These are phyloP conservation scores for Drosophila pseudotalamancana DNA, from an alignment of 2,888 invertebrate genomes.

Conservation along the genomic window DNA sequence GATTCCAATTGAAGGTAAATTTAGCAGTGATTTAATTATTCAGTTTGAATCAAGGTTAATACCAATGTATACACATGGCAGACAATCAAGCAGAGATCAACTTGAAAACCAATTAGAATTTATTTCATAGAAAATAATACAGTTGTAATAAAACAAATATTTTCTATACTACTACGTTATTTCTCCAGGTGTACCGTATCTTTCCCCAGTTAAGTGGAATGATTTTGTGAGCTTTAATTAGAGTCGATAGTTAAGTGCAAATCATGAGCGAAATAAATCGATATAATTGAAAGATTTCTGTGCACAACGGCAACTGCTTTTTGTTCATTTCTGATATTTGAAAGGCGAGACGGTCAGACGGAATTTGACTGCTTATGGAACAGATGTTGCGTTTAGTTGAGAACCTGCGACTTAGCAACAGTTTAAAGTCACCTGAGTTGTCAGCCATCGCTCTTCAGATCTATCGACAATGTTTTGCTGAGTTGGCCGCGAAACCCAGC, in stretches of 20 bases:
- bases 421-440: constrained; percentile 14
- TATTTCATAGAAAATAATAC: too few species aligned
- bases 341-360: not conserved
- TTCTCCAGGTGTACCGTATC: not conserved
- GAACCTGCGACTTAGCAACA: constrained; percentile 14
- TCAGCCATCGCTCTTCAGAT: constrained; percentile 17
- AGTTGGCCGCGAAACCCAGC: constrained; percentile 3
- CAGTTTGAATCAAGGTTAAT: not conserved
- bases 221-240: not conserved
- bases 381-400: constrained; percentile 44
- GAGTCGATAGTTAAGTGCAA: not conserved
- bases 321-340: constrained; percentile 15
- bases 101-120: not conserved
- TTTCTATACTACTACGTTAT: not conserved
- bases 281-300: constrained; percentile 6
- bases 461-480: constrained; percentile 39
- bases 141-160: too few species aligned
- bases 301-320: constrained; percentile 13
- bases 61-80: not conserved
- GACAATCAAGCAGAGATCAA: too few species aligned
- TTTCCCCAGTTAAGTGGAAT: not conserved
- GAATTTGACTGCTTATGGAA: not conserved
- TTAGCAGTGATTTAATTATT: not conserved
- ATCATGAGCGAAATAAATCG: constrained; percentile 1
- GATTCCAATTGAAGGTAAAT: not conserved